These are phyloP conservation scores for Flexamia atlantica DNA, from an alignment of 2,888 invertebrate species.

Conservation along the genomic window DNA sequence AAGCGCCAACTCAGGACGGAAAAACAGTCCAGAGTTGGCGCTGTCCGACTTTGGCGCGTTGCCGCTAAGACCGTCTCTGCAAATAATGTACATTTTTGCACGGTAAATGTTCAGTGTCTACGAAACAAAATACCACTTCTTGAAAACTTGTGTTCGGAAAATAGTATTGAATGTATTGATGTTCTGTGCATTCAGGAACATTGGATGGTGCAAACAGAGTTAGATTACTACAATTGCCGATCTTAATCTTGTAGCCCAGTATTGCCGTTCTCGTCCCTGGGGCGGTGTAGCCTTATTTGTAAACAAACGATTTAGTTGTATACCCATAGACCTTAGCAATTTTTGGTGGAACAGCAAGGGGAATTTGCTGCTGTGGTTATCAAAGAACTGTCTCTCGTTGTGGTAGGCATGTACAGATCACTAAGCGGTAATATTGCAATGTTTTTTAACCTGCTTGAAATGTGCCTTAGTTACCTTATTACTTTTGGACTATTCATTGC, in stretches of 20 bases:
- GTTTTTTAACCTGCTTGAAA: constrained; percentile 3
- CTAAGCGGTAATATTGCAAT: background rate
- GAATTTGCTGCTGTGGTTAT: constrained; percentile 48
- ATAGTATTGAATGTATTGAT: no score
- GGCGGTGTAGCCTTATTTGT: constrained; percentile 39
- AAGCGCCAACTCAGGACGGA: no score
- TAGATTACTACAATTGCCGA: constrained; percentile 29
- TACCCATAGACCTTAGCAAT: background rate
- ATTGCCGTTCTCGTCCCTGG: background rate
- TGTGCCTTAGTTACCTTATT: background rate
- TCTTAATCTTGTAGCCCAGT: background rate
- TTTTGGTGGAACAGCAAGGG: background rate
- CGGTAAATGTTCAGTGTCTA: no score
- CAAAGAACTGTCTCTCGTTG: background rate
- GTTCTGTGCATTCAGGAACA: no score
- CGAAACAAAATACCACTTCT: no score
- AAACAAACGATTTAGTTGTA: background rate
- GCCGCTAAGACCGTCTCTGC: no score
- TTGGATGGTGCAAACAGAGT: no score
- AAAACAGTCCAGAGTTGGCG: no score
- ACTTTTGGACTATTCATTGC: constrained; percentile 13
- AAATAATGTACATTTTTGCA: no score
- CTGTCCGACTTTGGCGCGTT: no score
- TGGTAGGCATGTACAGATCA: constrained; percentile 34
- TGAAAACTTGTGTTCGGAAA: no score